Evolutionary conservation across 2,888 invertebrate species (phyloP).

Genomic region (Timema cristinae): DNA sequence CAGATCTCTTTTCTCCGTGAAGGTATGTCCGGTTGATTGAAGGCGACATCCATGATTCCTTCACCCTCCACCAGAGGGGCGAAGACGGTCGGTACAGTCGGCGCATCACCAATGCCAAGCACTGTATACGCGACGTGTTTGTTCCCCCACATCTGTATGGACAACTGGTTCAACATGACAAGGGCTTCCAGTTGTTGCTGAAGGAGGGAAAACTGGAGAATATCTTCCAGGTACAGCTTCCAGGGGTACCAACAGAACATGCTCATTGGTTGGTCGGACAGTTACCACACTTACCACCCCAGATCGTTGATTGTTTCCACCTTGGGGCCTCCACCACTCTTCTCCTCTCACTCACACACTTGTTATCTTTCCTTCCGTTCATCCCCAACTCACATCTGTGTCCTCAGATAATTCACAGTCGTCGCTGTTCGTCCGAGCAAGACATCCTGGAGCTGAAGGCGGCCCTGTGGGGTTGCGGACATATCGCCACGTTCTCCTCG

Average conservation of each 20-base stretch:
- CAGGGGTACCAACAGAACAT: too few relatives aligned
- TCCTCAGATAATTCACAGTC: conserved; percentile 44
- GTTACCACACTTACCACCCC: too few relatives aligned
- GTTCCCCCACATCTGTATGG: conserved; percentile 80
- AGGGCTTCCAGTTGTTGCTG: conserved; percentile 54
- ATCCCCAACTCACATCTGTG: background rate
- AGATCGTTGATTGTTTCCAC: too few relatives aligned
- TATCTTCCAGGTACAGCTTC: conserved; percentile 43
- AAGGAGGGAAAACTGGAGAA: conserved; percentile 51
- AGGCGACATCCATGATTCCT: conserved; percentile 78
- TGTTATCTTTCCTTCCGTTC: too few relatives aligned
- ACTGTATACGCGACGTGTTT: conserved; percentile 44
- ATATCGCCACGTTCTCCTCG: conserved; percentile 70
- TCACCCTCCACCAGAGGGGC: conserved; percentile 77
- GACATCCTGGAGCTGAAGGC: conserved; percentile 78
- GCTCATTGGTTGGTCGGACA: too few relatives aligned
- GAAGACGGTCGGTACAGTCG: conserved; percentile 73
- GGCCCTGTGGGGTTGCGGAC: conserved; percentile 83
- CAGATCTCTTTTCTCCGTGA: background rate
- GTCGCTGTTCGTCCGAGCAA: conserved; percentile 59
- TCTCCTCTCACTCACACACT: too few relatives aligned
- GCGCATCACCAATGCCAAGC: conserved; percentile 52
- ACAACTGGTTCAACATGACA: conserved; percentile 68
- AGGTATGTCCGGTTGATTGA: conserved; percentile 88
- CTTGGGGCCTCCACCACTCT: too few relatives aligned